Percentiles rank a stretch among this genome's conserved stretches.
Conservation (phyloP, 2,888 invertebrate genomes). For the Mactromeris polynyma region DNA sequence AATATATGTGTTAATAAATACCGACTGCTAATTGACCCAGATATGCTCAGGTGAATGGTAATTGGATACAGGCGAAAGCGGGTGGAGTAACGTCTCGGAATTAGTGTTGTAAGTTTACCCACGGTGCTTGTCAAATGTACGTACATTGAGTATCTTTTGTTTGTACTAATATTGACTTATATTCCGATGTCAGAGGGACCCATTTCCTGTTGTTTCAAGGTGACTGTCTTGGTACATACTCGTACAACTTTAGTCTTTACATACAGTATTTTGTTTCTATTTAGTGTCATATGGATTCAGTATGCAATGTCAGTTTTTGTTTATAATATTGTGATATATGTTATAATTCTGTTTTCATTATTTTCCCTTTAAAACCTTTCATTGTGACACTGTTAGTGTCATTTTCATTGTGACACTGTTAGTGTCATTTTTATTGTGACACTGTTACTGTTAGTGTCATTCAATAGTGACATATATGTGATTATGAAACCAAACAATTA, state of each 20-base stretch:
- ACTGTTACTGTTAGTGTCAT: no score
- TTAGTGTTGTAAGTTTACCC: background rate
- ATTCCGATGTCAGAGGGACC: background rate
- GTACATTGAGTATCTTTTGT: background rate
- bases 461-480: no score
- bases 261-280: no score
- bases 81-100: constrained; percentile 20
- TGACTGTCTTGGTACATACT: no score
- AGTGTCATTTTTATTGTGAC: no score
- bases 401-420: no score
- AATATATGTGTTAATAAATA: background rate
- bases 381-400: no score
- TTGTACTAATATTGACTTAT: background rate
- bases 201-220: background rate
- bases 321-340: no score
- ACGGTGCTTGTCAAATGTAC: background rate
- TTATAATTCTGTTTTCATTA: no score
- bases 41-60: constrained; percentile 37
- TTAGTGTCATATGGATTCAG: background rate
- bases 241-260: no score
- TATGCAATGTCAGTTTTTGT: background rate
- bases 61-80: constrained; percentile 35
- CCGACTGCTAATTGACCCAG: constrained; percentile 29
- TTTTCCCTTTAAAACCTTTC: no score
- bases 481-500: no score